phyloP scores from a whole-genome alignment of 1,140 invertebrate genomes.

The Cyrtorhinus lividipennis region DNA sequence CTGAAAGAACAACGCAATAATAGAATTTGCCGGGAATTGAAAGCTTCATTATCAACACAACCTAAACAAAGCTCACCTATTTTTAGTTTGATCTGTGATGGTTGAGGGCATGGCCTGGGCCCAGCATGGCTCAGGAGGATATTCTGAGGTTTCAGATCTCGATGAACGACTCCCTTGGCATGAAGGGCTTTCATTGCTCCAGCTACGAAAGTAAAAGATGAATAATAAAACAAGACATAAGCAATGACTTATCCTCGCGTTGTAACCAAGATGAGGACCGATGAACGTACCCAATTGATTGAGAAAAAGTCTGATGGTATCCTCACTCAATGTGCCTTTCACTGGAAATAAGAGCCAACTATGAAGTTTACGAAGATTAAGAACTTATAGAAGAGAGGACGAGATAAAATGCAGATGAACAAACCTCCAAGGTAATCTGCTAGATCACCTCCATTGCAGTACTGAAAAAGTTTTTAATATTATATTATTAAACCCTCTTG shows the following conservation, averaged over 20 bases:
- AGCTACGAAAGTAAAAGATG: slow-evolving; percentile 37
- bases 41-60: not conserved
- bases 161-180: slow-evolving; percentile 92
- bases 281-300: slow-evolving; percentile 65
- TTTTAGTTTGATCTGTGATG: slow-evolving; percentile 86
- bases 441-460: slow-evolving; percentile 97
- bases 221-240: slow-evolving; percentile 16
- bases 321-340: slow-evolving; percentile 89
- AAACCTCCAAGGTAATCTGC: slow-evolving; percentile 73
- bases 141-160: slow-evolving; percentile 97
- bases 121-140: slow-evolving; percentile 77
- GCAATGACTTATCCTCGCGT: not conserved
- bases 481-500: too few relatives aligned
- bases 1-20: slow-evolving; percentile 37
- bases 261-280: too few relatives aligned
- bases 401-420: too few relatives aligned
- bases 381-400: too few relatives aligned
- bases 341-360: slow-evolving; percentile 35
- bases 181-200: slow-evolving; percentile 93
- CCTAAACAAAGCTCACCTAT: slow-evolving; percentile 49
- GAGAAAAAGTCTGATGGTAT: slow-evolving; percentile 89
- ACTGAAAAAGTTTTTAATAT: slow-evolving; percentile 49
- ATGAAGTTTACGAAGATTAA: too few relatives aligned
- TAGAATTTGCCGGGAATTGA: slow-evolving; percentile 10
- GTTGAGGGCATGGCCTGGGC: slow-evolving; percentile 62